These are phyloP conservation scores for Dorcus hopei DNA, from an alignment of 2,888 invertebrate genomes.

Conservation along the genomic window DNA sequence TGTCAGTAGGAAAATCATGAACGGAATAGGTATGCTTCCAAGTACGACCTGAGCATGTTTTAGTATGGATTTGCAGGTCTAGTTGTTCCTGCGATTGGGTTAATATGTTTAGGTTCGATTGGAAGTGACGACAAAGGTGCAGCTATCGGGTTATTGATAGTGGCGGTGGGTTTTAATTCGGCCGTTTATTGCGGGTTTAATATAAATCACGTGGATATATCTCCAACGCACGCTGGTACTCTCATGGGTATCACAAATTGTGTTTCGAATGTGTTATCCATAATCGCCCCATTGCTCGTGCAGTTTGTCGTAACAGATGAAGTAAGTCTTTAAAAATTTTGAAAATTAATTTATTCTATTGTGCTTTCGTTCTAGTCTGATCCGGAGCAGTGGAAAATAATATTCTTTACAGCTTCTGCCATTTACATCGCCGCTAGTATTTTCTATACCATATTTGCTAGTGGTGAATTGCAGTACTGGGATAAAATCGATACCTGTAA, in stretches of 20 bases:
- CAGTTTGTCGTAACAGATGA: slow-evolving; percentile 66
- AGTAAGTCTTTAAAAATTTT: slow-evolving; percentile 48
- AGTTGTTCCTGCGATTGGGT: slow-evolving; percentile 66
- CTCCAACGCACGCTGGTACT: slow-evolving; percentile 79
- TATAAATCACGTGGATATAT: slow-evolving; percentile 79
- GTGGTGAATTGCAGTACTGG: slow-evolving; percentile 68
- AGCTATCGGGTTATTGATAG: slow-evolving; percentile 63
- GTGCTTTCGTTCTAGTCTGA: slow-evolving; percentile 53
- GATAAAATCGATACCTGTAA: slow-evolving; percentile 43
- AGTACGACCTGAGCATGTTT: not conserved
- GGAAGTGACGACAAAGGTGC: slow-evolving; percentile 54
- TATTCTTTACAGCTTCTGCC: slow-evolving; percentile 71
- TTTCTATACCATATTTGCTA: slow-evolving; percentile 67
- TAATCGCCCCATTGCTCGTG: slow-evolving; percentile 73
- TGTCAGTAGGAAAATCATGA: slow-evolving; percentile 63
- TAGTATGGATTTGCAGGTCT: slow-evolving; percentile 48
- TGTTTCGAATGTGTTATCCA: slow-evolving; percentile 71
- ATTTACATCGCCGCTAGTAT: slow-evolving; percentile 68
- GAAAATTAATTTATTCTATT: not conserved
- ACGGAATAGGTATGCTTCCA: slow-evolving; percentile 49
- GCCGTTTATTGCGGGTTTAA: slow-evolving; percentile 73
- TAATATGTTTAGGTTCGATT: slow-evolving; percentile 61
- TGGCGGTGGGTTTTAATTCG: slow-evolving; percentile 74
- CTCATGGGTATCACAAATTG: slow-evolving; percentile 85
- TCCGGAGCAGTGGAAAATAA: slow-evolving; percentile 67